Conservation (phyloP, 2,888 invertebrate genomes). For the Drosophila sordidapex region DNA sequence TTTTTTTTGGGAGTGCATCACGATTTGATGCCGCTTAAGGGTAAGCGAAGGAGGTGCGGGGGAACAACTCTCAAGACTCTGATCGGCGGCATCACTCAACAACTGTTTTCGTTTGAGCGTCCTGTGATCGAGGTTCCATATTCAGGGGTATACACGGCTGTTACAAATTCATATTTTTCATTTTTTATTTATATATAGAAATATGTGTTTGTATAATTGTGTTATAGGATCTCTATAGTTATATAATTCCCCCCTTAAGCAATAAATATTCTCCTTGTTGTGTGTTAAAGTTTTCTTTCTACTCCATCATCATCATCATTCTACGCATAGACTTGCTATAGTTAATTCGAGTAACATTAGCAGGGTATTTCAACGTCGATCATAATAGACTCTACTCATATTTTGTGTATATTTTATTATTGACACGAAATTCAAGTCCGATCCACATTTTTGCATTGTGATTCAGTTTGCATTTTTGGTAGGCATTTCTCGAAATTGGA, state of each 20-base stretch:
- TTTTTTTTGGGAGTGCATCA: constrained; percentile 48
- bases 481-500: constrained; percentile 58
- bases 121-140: background rate
- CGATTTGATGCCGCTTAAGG: constrained; percentile 11
- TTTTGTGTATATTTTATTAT: constrained; percentile 51
- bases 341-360: background rate
- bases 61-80: constrained; percentile 19
- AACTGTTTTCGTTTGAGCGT: constrained; percentile 25
- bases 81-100: constrained; percentile 43
- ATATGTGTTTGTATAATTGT: background rate
- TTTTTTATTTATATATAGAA: background rate
- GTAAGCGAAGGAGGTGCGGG: background rate
- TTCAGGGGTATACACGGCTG: background rate
- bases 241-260: background rate
- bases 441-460: constrained; percentile 69
- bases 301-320: too few species aligned
- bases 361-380: constrained; percentile 22
- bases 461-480: constrained; percentile 69
- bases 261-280: background rate
- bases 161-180: background rate
- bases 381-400: background rate
- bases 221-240: background rate
- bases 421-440: constrained; percentile 65
- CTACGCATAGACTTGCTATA: background rate
- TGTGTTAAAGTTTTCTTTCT: too few species aligned